A percentile compares a stretch with the other conserved stretches of the same genome.
Conservation (phyloP, 2,888 invertebrate species). For the Trissonchulus latispiculum region DNA sequence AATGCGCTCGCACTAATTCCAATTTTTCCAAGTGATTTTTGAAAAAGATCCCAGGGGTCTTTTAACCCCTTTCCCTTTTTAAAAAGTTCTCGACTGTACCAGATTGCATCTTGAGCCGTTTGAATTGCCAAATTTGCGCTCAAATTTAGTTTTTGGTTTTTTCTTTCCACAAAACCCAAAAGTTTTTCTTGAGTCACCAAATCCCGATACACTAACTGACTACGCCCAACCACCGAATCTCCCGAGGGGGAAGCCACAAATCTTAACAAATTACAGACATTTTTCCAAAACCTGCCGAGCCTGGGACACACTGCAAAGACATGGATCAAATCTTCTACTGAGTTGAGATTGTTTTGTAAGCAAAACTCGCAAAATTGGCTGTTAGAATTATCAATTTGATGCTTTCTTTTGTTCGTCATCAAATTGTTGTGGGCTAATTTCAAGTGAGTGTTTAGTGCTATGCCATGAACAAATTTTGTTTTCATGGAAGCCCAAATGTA, state of each 20-base stretch:
- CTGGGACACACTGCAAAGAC: neutral
- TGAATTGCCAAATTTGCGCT: neutral
- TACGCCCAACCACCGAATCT: too few species aligned
- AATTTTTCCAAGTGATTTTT: neutral
- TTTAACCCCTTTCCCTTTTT: neutral
- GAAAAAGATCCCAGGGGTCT: neutral
- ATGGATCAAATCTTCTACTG: neutral
- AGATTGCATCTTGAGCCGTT: neutral
- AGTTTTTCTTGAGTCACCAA: neutral
- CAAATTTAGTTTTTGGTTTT: neutral
- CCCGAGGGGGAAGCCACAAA: neutral
- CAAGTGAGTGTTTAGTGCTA: neutral
- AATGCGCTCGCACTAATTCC: neutral
- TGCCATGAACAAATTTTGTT: neutral
- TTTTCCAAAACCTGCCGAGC: neutral
- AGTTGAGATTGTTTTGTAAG: neutral
- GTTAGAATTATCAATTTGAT: neutral
- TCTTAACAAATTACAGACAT: neutral
- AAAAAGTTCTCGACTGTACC: neutral
- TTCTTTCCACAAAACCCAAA: neutral
- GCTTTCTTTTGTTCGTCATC: neutral
- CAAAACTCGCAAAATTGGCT: neutral
- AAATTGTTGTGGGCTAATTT: neutral
- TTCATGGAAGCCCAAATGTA: neutral
- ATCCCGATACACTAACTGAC: too few species aligned